A percentile compares a stretch with the other conserved stretches of the same genome.
phyloP scores from a whole-genome alignment of 2,113 vertebrate species.

The Struthio camelus region DNA sequence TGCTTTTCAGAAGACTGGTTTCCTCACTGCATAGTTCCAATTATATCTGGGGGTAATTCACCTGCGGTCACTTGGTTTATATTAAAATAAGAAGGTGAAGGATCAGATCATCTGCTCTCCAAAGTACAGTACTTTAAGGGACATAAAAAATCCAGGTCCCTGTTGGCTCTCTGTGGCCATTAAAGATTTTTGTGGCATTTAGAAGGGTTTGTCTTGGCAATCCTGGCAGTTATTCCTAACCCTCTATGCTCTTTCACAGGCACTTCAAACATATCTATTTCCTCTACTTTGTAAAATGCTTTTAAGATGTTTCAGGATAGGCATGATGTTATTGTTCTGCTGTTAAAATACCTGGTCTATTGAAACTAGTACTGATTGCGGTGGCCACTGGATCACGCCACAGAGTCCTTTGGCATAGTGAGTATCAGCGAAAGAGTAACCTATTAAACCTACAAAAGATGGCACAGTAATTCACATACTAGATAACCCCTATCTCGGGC shows the following conservation, averaged over 20 bases:
- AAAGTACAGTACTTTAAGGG: neutral
- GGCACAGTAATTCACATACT: neutral
- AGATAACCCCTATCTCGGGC: neutral
- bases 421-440: neutral
- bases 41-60: neutral
- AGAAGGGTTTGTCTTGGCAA: neutral
- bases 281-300: neutral
- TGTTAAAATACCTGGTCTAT: neutral
- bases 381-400: accelerated
- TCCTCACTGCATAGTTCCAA: neutral
- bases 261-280: neutral
- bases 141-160: neutral
- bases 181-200: neutral
- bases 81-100: neutral
- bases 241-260: neutral
- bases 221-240: neutral
- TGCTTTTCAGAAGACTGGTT: neutral
- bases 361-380: neutral
- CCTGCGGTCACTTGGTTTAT: neutral
- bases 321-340: neutral
- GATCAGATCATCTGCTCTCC: neutral
- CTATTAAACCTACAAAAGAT: neutral
- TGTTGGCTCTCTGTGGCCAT: neutral
- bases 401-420: neutral
- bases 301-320: neutral